Evolutionary conservation across 2,113 vertebrate species (phyloP), one percentile per base, ranked within the genome.

Genomic region (Tyto alba): DNA sequence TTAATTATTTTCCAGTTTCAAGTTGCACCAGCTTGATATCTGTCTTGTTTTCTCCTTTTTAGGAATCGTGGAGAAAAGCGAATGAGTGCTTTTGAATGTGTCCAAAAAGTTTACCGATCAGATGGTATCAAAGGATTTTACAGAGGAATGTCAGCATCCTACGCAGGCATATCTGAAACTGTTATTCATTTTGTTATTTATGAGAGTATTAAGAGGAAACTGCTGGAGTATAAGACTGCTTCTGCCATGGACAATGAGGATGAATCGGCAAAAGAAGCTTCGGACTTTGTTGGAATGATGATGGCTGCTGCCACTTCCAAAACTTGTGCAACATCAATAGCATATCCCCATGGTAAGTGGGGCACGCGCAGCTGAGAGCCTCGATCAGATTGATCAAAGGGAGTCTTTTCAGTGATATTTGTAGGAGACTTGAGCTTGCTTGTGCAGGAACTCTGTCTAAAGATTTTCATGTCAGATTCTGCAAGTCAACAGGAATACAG

Each of bases 141-240:
- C 97, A 98, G 99, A 85, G 99, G 99, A 92, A 99, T 99, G 99
- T 99, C 99, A 0, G 99, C 99, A 27, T 99, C 99, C 5, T 99
- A 99, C 4, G 99, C 99, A 30, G 99, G 99, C 98, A 99, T 99
- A 97, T 99, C 99, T 73, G 99, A 99, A 98, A 99, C 99, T 94
- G 99, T 99, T 88, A 99, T 99, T 97, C 99, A 99, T 95, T 99
- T 99, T 96, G 99, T 99, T 98, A 99, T 99, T 98, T 99, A 99
- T 94, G 99, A 99, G 98, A 99, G 98, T 97, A 99, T 99, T 98
- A 99, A 99, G 90, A 99, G 98, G 64, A 99, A 98, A 93, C 97
- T 99, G 25, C 95, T 98, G 96, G 98, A 99, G 96, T 95, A 96
- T 90, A 99, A 99, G 97, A 98, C 98, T 93, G 97, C 98, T 55